Evolutionary conservation across 2,113 vertebrate genomes (phyloP), one percentile per base, ranked within the genome.

Genomic region (Perca schrenkii): DNA sequence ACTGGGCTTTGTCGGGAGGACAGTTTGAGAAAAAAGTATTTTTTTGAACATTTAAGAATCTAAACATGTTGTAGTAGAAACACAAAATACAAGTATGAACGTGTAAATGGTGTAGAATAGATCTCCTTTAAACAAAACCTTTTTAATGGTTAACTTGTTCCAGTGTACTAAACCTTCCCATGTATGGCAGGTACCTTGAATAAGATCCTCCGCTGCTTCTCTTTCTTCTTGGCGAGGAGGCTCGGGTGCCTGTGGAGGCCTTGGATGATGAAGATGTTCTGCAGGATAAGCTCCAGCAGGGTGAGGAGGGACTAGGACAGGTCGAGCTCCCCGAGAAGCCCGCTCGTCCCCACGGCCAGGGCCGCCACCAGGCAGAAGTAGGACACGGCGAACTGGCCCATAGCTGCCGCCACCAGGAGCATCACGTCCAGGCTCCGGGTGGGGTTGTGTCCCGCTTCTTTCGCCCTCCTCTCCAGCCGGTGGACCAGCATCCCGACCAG

Each of bases 241-340:
- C 2, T 0, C 11, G 96, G 87, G 85, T 95, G 86, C 14, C 96
- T 87, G 82, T 97, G 96, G 69, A 99, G 95, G 21, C 97, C 97
- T 0, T 98, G 96, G 0, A 99, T 97, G 84, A 98, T 97, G 88
- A 98, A 99, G 90, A 98, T 84, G 22, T 97, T 99, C 88, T 99
- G 98, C 13, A 95, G 89, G 43, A 97, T 89, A 84, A 95, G 95
- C 93, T 99, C 96, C 76, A 97, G 72, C 86, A 99, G 95, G 47
- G 96, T 93, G 77, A 97, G 89, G 63, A 98, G 76, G 0, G 97
- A 96, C 74, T 97, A 96, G 70, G 95, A 93, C 65, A 99, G 91
- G 84, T 96, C 95, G 15, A 99, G 95, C n/a, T 84, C 84, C 79
- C 94, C 95, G 84, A 98, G 54, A 49, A 82, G 22, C 6, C 91